A percentile compares a stretch with the other conserved stretches of the same genome.
phyloP scores from a whole-genome alignment of 2,888 invertebrate genomes.

The Drymonia ruficornis region DNA sequence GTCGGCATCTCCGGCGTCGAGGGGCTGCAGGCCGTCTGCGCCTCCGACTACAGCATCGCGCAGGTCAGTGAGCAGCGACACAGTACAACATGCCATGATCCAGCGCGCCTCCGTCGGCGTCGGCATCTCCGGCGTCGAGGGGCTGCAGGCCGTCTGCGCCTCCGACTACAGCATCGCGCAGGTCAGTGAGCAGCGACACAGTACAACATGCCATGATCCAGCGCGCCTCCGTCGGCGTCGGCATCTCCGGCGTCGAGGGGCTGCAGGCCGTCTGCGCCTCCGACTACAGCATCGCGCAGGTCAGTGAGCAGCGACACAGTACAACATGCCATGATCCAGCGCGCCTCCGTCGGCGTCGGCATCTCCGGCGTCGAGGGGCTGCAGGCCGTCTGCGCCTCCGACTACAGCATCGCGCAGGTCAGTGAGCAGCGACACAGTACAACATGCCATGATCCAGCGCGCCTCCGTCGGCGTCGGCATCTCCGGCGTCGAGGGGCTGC shows the following conservation, averaged over 20 bases:
- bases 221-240: conserved; percentile 98
- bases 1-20: conserved; percentile 99
- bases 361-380: conserved; percentile 5
- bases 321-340: background rate
- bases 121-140: conserved; percentile 3
- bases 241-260: conserved; percentile 99
- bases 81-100: background rate
- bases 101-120: background rate
- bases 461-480: conserved; percentile 93
- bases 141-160: conserved; percentile 11
- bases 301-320: background rate
- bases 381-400: conserved; percentile 10
- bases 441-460: conserved; percentile 14
- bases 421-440: background rate
- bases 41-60: conserved; percentile 92
- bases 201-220: conserved; percentile 99
- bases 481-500: background rate
- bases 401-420: conserved; percentile 77
- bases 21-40: conserved; percentile 98
- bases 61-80: background rate
- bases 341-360: background rate
- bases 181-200: background rate
- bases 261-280: conserved; percentile 99
- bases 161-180: conserved; percentile 77
- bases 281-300: conserved; percentile 97